Base-by-base conservation (phyloP, 2,888 invertebrate genomes). In the Incurvaria masculella region DNA sequence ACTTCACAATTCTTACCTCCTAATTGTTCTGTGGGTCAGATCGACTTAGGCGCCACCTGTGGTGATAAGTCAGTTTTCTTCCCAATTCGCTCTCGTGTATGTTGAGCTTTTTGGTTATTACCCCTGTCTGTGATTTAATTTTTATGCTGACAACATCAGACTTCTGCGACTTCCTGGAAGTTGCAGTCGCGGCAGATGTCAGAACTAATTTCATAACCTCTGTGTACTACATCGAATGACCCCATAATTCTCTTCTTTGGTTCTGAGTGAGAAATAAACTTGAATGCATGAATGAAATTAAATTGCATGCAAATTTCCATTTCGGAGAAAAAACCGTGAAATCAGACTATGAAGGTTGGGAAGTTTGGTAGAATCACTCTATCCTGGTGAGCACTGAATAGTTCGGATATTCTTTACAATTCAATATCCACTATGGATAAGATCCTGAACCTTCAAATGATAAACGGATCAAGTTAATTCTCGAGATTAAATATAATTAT, bases 291-390 rank as follows among this genome's bases (percentile, higher is more conserved):
- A 59, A 53, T 45, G 2, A 21, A 39, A 20, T 39, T 2, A 21
- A 17, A 8, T 23, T 26, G 4, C 23, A 21, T 17, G 20, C 51
- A 55, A 53, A 49, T 53, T 57, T 50, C 41, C 50, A 57, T 58
- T 59, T 61, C 59, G 60, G 54, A 56, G 51, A 59, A 59, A 59
- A 59, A 50, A 47, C 57, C 10, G 23, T 23, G n/a, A n/a, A n/a
- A n/a, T 23, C 23, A 59, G 73, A 78, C 67, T 72, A 81, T 82
- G 81, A 75, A 69, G 71, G 72, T 80, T 65, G 74, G 75, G 65
- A 80, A 66, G 62, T 76, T 79, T 60, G 75, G 78, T 60, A 79
- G 72, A 71, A 78, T 79, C 61, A 71, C 72, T 56, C 60, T 79
- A 57, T 74, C 75, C 62, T 79, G 78, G 79, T 79, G 75, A 76